Evolutionary conservation across 2,888 invertebrate species (phyloP), one percentile per base, ranked within the genome.

Genomic region (Autographa pulchrina): DNA sequence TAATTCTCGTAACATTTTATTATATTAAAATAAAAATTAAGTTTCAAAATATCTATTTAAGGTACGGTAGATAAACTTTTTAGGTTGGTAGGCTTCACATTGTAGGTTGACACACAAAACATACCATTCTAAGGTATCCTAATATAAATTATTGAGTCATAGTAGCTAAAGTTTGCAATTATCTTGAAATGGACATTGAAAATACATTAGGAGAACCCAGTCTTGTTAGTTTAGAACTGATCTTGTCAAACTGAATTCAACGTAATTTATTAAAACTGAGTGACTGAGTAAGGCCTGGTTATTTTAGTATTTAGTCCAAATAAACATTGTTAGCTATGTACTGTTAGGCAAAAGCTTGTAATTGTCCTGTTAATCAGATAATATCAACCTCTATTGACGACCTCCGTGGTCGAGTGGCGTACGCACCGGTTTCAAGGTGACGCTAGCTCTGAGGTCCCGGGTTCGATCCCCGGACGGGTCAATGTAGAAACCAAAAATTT

Each of bases 161-260:
- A 65, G 59, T 65, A 66, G 65, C 60, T 11, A 58, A 65, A 63
- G 70, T 70, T 76, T 79, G 68, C 79, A 76, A 73, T 76, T 78
- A 79, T 75, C 70, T 72, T 70, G 65, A 77, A 80, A 68, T 54
- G 71, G 14, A 77, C 77, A 77, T 80, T 77, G 74, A 68, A 80
- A 80, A 77, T 77, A 69, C 76, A 78, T 78, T 79, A 77, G 11
- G 35, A 25, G 63, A n/a, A 79, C 65, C 62, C 54, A 62, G 65
- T 63, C 61, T 69, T 41, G 71, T 71, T 74, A 80, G 66, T 41
- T 66, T 65, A 18, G 65, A 54, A 41, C 79, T 38, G 63, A 31
- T 63, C 59, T 54, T 78, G 77, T 68, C 75, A 75, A 68, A 67
- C 16, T 65, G 8, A 43, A 31, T 56, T 54, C 62, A 31, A 32